Conservation (phyloP, 23 tunicate genomes). For the Botrylloides violaceus region DNA sequence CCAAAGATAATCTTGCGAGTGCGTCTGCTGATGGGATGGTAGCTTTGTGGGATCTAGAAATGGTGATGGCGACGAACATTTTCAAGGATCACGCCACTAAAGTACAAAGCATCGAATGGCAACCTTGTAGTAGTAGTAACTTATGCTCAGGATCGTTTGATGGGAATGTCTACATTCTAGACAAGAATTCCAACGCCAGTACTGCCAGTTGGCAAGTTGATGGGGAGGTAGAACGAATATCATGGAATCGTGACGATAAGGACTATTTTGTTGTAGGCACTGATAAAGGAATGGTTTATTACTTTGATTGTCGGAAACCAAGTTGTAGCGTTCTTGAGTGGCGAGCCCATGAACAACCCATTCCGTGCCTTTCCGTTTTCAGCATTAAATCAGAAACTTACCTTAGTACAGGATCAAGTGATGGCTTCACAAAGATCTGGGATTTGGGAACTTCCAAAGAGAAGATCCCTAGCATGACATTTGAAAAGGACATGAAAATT, state of each 20-base stretch:
- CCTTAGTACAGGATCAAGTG: constrained; percentile 50
- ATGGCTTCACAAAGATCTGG: constrained; percentile 58
- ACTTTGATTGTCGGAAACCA: constrained; percentile 51
- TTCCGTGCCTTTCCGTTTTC: constrained; percentile 39
- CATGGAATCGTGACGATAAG: constrained; percentile 37
- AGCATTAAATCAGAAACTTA: neutral
- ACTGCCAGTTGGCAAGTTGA: constrained; percentile 28
- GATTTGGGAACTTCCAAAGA: neutral
- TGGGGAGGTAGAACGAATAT: constrained; percentile 50
- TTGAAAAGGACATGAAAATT: constrained; percentile 38
- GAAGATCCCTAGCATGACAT: neutral
- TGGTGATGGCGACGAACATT: constrained; percentile 10
- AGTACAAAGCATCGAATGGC: constrained; percentile 69
- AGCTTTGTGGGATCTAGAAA: constrained; percentile 83
- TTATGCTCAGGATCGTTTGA: constrained; percentile 65
- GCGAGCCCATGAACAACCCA: constrained; percentile 54
- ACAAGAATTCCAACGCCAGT: neutral
- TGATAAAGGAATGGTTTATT: constrained; percentile 33
- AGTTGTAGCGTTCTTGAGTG: constrained; percentile 18
- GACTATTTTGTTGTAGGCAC: constrained; percentile 54
- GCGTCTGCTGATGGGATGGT: constrained; percentile 74
- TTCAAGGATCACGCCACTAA: constrained; percentile 46
- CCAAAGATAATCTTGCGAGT: constrained; percentile 42
- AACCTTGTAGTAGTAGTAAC: constrained; percentile 22
- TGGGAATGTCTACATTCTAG: constrained; percentile 1